These are phyloP conservation scores for Cryptus viduatorius DNA, from an alignment of 2,888 invertebrate species.

Conservation along the genomic window DNA sequence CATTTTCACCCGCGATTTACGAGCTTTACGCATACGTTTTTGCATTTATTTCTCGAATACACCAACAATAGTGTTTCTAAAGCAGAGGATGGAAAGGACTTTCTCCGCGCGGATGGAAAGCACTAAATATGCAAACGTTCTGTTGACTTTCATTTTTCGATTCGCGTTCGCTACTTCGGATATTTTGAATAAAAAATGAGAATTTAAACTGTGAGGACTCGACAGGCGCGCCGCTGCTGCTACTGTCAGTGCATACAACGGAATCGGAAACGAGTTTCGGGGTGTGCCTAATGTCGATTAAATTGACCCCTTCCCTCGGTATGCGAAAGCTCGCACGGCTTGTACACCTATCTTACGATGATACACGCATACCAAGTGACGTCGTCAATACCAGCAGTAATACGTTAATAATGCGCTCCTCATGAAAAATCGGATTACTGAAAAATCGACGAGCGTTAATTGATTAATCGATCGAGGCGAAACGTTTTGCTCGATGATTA, in stretches of 20 bases:
- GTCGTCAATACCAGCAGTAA: conserved; percentile 16
- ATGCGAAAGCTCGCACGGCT: conserved; percentile 9
- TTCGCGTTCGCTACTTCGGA: conserved; percentile 16
- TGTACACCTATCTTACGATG: conserved; percentile 17
- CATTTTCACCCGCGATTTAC: no score
- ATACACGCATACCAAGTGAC: conserved; percentile 7
- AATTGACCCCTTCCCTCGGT: conserved; percentile 28
- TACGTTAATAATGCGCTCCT: not conserved
- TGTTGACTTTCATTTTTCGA: conserved; percentile 56
- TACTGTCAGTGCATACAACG: conserved; percentile 34
- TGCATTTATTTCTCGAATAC: no score
- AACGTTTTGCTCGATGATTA: not conserved
- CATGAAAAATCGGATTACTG: not conserved
- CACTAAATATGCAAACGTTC: conserved; percentile 1
- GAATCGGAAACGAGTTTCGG: conserved; percentile 27
- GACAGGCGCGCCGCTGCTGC: conserved; percentile 19
- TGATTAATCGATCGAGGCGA: not conserved
- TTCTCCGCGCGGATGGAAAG: no score
- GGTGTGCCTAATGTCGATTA: conserved; percentile 44
- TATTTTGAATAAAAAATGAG: conserved; percentile 56
- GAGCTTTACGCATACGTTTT: no score
- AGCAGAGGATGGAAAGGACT: no score
- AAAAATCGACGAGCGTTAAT: not conserved
- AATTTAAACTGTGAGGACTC: conserved; percentile 51
- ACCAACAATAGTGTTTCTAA: no score